Evolutionary conservation across 2,797 vertebrate genomes (phyloP).

Genomic region (Lithobates pipiens): DNA sequence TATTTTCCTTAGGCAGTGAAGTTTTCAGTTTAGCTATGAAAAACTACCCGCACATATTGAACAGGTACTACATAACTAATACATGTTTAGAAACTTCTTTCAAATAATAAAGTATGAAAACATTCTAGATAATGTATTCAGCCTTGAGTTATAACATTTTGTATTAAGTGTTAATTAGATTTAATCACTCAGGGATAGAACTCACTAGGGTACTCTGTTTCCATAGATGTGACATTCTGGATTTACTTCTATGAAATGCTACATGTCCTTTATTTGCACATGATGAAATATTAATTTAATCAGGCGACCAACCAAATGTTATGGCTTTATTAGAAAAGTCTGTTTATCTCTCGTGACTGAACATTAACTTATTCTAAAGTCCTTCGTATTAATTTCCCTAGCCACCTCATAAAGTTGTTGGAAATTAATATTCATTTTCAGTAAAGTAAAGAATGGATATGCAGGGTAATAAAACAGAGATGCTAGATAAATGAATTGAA

Average conservation of each 20-base stretch:
- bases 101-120: constrained; percentile 1
- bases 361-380: constrained; percentile 40
- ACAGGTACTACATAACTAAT: not conserved
- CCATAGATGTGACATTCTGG: not conserved
- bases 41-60: too few species aligned
- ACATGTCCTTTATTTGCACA: constrained; percentile 23
- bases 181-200: constrained; percentile 23
- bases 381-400: constrained; percentile 51
- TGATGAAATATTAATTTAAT: constrained; percentile 44
- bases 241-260: constrained; percentile 20
- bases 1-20: too few species aligned
- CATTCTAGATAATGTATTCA: not conserved
- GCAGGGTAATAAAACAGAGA: constrained; percentile 16
- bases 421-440: constrained; percentile 45
- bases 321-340: constrained; percentile 46
- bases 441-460: constrained; percentile 33
- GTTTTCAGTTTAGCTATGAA: too few species aligned
- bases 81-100: not conserved
- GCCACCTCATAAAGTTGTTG: constrained; percentile 40
- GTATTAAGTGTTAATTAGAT: constrained; percentile 10
- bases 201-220: not conserved
- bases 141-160: constrained; percentile 7
- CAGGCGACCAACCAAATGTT: constrained; percentile 30
- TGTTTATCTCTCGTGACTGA: constrained; percentile 47
- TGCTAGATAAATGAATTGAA: constrained; percentile 4